Evolutionary conservation across 2,113 vertebrate genomes (phyloP).

Genomic region (Tichodroma muraria): DNA sequence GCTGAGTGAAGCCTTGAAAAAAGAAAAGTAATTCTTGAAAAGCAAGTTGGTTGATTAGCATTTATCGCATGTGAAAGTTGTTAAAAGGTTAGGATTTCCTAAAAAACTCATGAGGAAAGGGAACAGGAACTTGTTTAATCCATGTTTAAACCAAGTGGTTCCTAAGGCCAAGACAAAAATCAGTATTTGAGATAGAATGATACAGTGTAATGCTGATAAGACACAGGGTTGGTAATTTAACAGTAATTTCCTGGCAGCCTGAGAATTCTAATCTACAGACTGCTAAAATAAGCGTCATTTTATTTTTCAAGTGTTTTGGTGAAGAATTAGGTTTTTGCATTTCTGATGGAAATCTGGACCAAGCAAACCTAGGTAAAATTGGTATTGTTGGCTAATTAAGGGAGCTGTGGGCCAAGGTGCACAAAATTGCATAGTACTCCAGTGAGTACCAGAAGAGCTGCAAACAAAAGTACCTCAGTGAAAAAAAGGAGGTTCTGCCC

Average conservation of each 20-base stretch:
- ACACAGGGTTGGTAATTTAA: not conserved
- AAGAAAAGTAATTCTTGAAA: not conserved
- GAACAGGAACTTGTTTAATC: not conserved
- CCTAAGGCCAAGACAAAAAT: not conserved
- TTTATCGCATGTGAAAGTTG: not conserved
- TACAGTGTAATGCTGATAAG: not conserved
- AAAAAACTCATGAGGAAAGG: not conserved
- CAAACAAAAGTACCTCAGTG: not conserved
- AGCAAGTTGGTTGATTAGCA: not conserved
- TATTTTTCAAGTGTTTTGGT: not conserved
- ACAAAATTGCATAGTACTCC: not conserved
- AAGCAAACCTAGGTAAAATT: not conserved
- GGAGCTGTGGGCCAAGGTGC: not conserved
- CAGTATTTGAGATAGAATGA: not conserved
- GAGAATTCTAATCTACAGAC: not conserved
- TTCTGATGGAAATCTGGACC: not conserved
- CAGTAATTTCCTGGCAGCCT: not conserved
- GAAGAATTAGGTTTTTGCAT: not conserved
- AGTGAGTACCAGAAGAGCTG: not conserved
- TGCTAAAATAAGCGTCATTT: not conserved
- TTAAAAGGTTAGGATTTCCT: not conserved
- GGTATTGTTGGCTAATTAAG: not conserved
- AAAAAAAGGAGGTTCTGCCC: not conserved
- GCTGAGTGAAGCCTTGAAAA: not conserved
- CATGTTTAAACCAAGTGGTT: not conserved